Conservation (phyloP, 2,797 vertebrate genomes). For the Pseudochirops corinnae region DNA sequence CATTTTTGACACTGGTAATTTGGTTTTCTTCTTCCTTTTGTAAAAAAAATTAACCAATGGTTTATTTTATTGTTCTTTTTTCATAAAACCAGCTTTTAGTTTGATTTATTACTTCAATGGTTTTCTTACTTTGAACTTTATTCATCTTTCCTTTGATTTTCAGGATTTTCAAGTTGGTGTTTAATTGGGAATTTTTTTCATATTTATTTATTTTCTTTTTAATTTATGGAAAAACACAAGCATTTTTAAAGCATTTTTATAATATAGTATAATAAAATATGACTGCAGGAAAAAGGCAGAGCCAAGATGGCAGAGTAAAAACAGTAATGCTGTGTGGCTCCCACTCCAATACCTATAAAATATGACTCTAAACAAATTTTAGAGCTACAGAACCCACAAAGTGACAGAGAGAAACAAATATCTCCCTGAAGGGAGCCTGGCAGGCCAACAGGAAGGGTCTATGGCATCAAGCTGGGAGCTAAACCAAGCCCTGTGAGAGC, state of each 20-base stretch:
- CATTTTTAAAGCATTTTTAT: too few species aligned
- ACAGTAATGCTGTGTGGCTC: too few species aligned
- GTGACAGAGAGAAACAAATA: too few species aligned
- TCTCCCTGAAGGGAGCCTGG: too few species aligned
- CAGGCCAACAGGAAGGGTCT: too few species aligned
- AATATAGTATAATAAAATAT: not conserved
- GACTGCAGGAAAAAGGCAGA: not conserved
- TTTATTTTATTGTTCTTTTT: not conserved
- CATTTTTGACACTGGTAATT: not conserved
- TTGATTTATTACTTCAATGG: not conserved
- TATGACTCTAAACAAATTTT: too few species aligned
- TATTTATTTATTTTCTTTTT: too few species aligned
- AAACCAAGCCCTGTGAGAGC: too few species aligned
- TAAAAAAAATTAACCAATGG: not conserved
- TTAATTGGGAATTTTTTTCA: not conserved
- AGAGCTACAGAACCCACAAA: too few species aligned
- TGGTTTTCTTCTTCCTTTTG: not conserved
- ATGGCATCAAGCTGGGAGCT: too few species aligned
- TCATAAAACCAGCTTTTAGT: not conserved
- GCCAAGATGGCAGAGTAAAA: too few species aligned
- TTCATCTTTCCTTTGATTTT: not conserved
- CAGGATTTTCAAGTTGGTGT: not conserved
- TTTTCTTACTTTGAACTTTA: not conserved
- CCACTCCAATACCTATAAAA: too few species aligned
- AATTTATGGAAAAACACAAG: not conserved